A percentile compares a stretch with the other conserved stretches of the same genome.
Conservation (phyloP, 2,113 vertebrate species). For the Phalacrocorax brasilianus region DNA sequence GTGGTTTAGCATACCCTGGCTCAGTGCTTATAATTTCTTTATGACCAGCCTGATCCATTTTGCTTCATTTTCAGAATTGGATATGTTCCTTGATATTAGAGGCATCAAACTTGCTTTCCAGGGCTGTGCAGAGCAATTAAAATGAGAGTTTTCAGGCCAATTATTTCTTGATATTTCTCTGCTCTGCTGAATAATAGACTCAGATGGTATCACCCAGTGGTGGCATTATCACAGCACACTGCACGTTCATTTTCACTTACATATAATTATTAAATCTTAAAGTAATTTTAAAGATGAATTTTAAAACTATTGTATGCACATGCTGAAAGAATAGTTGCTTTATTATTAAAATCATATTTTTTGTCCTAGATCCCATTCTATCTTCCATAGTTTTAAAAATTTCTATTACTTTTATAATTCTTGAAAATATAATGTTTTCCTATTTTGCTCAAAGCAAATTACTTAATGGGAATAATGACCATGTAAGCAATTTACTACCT, state of each 20-base stretch:
- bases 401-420: not conserved
- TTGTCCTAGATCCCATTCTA: not conserved
- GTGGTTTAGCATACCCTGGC: not conserved
- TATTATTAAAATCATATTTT: slow-evolving; percentile 33
- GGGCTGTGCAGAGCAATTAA: slow-evolving; percentile 29
- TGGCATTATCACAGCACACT: not conserved
- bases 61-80: not conserved
- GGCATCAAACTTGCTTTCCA: slow-evolving; percentile 10
- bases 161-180: slow-evolving; percentile 21
- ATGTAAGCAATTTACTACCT: not conserved
- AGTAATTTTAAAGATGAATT: not conserved
- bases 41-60: not conserved
- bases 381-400: not conserved
- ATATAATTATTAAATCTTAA: slow-evolving; percentile 43
- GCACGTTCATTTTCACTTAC: slow-evolving; percentile 6
- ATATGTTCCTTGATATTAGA: not conserved
- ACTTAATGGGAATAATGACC: not conserved
- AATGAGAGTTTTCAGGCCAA: not conserved
- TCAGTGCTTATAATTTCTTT: not conserved
- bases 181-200: slow-evolving; percentile 8
- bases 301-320: not conserved
- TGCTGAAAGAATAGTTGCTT: not conserved
- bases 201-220: slow-evolving; percentile 8
- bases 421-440: not conserved
- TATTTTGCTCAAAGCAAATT: not conserved